Evolutionary conservation across 1,140 invertebrate genomes (phyloP).

Genomic region (Cotesia chilonis): DNA sequence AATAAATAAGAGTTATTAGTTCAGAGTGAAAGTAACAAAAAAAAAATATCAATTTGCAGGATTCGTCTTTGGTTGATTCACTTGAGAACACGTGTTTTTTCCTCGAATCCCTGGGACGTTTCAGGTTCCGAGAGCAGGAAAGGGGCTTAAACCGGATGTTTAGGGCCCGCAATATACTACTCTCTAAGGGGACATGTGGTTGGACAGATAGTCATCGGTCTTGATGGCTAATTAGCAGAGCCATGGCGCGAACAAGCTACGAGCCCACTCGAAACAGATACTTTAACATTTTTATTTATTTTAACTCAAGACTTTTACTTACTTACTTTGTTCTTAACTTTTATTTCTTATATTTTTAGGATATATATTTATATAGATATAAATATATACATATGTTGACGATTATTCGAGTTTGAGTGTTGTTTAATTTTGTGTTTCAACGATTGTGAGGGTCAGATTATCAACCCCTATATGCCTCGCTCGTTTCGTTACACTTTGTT

Average conservation of each 20-base stretch:
- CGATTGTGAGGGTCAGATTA: conserved; percentile 14
- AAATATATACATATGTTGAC: background rate
- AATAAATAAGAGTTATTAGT: too few species aligned
- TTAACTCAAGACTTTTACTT: background rate
- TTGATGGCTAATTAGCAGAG: conserved; percentile 37
- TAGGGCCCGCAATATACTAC: conserved; percentile 27
- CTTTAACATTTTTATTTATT: background rate
- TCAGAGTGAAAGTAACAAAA: background rate
- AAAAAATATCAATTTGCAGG: background rate
- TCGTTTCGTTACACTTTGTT: conserved; percentile 31
- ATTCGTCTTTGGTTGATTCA: conserved; percentile 39
- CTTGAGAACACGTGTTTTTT: conserved; percentile 47
- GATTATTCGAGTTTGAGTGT: background rate
- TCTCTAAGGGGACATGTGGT: conserved; percentile 35
- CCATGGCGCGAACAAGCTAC: conserved; percentile 38
- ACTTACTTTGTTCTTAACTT: too few species aligned
- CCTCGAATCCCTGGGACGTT: conserved; percentile 34
- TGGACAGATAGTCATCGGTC: conserved; percentile 39
- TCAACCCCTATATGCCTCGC: background rate
- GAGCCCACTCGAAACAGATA: conserved; percentile 29
- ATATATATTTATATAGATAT: background rate
- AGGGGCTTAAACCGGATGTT: conserved; percentile 36
- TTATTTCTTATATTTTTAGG: too few species aligned
- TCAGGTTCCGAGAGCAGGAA: conserved; percentile 22
- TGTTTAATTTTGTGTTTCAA: background rate